A percentile compares a stretch with the other conserved stretches of the same genome.
Conservation (phyloP, 2,888 invertebrate species). For the Emmelina monodactyla region DNA sequence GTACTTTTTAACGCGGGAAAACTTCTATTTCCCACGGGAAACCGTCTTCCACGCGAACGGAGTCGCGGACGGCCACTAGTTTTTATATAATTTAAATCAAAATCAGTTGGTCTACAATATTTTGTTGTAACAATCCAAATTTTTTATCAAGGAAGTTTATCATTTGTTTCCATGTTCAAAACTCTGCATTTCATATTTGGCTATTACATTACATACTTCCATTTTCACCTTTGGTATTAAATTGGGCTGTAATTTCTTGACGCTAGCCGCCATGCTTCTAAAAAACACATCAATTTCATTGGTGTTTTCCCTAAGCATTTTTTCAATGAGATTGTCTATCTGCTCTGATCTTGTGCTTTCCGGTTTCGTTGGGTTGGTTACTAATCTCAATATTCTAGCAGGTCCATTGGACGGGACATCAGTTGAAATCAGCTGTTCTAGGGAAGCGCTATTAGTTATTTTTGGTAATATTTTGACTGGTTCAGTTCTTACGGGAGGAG, state of each 20-base stretch:
- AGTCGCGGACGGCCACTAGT: no score
- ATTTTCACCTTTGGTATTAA: constrained; percentile 59
- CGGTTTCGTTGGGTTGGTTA: constrained; percentile 38
- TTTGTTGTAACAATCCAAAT: no score
- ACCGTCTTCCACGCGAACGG: no score
- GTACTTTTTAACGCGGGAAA: no score
- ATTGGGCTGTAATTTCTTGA: constrained; percentile 54
- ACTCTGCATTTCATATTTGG: constrained; percentile 60
- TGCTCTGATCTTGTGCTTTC: constrained; percentile 36
- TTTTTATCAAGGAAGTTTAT: no score
- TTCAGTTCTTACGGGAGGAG: no score
- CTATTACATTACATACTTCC: constrained; percentile 61
- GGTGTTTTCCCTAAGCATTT: constrained; percentile 49
- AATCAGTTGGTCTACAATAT: no score
- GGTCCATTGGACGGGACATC: no score
- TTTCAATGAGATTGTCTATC: constrained; percentile 52
- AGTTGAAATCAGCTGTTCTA: no score
- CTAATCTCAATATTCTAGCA: constrained; percentile 28
- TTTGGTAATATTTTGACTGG: constrained; percentile 57
- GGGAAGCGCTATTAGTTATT: constrained; percentile 36
- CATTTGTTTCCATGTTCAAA: no score
- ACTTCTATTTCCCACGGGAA: no score
- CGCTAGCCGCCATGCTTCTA: constrained; percentile 57
- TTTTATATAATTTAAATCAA: no score
- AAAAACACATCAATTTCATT: constrained; percentile 60